Percentiles rank a stretch among this genome's conserved stretches.
These are phyloP conservation scores for Drosophila crucigera DNA, from an alignment of 2,888 invertebrate genomes.

Conservation along the genomic window DNA sequence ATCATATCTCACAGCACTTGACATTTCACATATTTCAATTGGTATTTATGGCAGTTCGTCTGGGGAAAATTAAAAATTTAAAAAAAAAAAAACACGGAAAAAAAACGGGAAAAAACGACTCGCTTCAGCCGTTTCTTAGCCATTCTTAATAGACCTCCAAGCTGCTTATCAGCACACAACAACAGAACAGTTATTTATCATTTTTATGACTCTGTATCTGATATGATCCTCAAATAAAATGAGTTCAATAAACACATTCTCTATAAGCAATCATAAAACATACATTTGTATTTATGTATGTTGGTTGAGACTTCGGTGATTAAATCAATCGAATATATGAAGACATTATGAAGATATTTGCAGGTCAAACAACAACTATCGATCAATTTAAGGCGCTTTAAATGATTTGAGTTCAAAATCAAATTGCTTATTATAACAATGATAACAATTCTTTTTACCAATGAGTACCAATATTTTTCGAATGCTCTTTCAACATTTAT, in stretches of 20 bases:
- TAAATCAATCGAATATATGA: slow-evolving; percentile 13
- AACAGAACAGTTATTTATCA: slow-evolving; percentile 13
- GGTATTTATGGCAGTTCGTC: slow-evolving; percentile 26
- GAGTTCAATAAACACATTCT: slow-evolving; percentile 52
- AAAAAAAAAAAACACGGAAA: neutral
- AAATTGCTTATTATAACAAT: neutral
- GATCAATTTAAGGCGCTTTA: neutral
- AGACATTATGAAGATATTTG: neutral
- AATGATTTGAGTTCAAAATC: neutral
- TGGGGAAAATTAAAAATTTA: neutral
- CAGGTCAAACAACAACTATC: neutral
- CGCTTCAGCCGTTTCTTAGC: slow-evolving; percentile 4
- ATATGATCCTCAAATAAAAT: slow-evolving; percentile 24
- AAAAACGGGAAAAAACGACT: too few species aligned
- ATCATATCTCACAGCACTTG: slow-evolving; percentile 36
- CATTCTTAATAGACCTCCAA: neutral
- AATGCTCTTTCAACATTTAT: neutral
- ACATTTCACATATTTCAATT: slow-evolving; percentile 33
- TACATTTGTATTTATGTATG: slow-evolving; percentile 1
- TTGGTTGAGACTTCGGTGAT: neutral
- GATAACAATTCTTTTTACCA: neutral
- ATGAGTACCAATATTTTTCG: neutral
- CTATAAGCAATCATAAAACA: slow-evolving; percentile 24
- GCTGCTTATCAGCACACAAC: slow-evolving; percentile 25
- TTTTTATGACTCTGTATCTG: slow-evolving; percentile 19